Evolutionary conservation across 1,140 invertebrate genomes (phyloP).

Genomic region (Drosophila nebulosa): DNA sequence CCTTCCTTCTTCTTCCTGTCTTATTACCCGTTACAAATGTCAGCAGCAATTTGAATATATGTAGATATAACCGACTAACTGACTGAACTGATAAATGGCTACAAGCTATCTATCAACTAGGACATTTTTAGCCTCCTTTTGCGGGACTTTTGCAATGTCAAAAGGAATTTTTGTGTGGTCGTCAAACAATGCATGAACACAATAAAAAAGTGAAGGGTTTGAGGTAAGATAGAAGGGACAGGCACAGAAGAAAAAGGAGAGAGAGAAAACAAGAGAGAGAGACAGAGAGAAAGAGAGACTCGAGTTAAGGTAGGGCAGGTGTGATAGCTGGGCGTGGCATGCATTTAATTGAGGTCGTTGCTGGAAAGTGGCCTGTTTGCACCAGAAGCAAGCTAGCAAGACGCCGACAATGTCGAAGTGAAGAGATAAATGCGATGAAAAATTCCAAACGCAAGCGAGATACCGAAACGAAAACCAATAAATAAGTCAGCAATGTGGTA

Average conservation of each 20-base stretch:
- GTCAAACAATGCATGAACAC: constrained; percentile 20
- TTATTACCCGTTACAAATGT: too few relatives aligned
- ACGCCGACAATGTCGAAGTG: not conserved
- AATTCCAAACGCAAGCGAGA: constrained; percentile 33
- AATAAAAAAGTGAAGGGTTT: constrained; percentile 5
- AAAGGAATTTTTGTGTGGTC: constrained; percentile 43
- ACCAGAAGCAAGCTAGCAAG: constrained; percentile 1
- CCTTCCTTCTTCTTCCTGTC: not conserved
- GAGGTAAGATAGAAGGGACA: not conserved
- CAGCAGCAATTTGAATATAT: not conserved
- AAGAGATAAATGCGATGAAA: constrained; percentile 6
- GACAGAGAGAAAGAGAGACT: not conserved
- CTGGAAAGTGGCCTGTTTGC: constrained; percentile 37
- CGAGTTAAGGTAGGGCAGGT: constrained; percentile 1
- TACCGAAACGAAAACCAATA: constrained; percentile 49
- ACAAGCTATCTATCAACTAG: too few relatives aligned
- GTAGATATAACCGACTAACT: not conserved
- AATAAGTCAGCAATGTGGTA: constrained; percentile 27
- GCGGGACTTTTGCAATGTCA: not conserved
- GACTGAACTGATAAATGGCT: not conserved
- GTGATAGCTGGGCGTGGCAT: constrained; percentile 39
- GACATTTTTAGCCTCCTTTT: not conserved
- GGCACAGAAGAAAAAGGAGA: not conserved
- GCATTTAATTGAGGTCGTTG: constrained; percentile 46
- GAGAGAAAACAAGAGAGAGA: not conserved